These are phyloP conservation scores for Saccostrea glomerata DNA, from an alignment of 1,140 invertebrate genomes.

Conservation along the genomic window DNA sequence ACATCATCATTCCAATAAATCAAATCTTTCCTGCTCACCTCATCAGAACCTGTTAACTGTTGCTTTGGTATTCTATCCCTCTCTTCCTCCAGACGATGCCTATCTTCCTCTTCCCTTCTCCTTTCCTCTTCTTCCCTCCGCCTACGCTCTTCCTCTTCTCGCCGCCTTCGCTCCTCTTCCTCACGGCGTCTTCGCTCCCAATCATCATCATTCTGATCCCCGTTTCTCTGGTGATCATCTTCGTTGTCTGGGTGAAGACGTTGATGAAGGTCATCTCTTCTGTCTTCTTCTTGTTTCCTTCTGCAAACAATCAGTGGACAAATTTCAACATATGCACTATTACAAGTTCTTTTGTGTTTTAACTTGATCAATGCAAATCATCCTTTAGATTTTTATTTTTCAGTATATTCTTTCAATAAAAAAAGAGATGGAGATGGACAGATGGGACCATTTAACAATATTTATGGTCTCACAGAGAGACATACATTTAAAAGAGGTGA, in stretches of 20 bases:
- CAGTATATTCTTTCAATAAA: too few relatives aligned
- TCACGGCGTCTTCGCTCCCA: slow-evolving; percentile 59
- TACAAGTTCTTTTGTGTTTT: not conserved
- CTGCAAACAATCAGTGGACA: not conserved
- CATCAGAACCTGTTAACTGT: slow-evolving; percentile 63
- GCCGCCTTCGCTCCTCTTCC: slow-evolving; percentile 59
- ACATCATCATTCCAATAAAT: not conserved
- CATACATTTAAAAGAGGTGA: too few relatives aligned
- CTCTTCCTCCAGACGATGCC: slow-evolving; percentile 53
- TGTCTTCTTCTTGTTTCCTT: slow-evolving; percentile 57
- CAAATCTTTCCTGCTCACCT: slow-evolving; percentile 53
- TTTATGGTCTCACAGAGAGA: too few relatives aligned
- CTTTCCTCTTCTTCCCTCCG: slow-evolving; percentile 56
- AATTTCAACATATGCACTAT: not conserved
- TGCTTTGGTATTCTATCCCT: slow-evolving; percentile 53
- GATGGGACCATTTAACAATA: too few relatives aligned
- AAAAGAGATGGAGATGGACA: too few relatives aligned
- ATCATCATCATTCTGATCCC: slow-evolving; percentile 64
- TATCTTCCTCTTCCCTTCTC: slow-evolving; percentile 56
- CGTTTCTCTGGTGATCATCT: slow-evolving; percentile 52
- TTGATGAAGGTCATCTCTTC: slow-evolving; percentile 52
- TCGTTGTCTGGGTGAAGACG: slow-evolving; percentile 54
- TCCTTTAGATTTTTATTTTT: too few relatives aligned
- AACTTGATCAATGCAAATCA: not conserved
- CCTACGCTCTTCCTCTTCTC: slow-evolving; percentile 58